Base-by-base conservation (phyloP, 1,140 invertebrate genomes). In the Solenopsis invicta region DNA sequence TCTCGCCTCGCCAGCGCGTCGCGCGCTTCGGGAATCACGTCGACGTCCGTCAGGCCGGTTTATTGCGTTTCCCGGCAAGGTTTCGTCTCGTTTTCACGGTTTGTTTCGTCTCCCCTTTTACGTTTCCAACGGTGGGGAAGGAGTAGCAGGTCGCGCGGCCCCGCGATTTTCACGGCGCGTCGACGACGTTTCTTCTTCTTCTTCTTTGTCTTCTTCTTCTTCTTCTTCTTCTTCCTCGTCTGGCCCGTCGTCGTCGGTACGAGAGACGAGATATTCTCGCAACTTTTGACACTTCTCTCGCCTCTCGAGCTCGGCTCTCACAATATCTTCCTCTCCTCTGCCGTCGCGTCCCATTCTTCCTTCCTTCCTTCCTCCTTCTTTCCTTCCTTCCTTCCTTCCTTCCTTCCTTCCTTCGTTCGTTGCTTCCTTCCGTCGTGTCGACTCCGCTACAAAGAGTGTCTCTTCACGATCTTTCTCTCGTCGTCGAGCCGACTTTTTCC, bases 61-160 rank as follows among this genome's bases (percentile, higher is more conserved):
- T 94, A 93, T 94, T 93, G 93, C 93, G 91, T 94, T 94, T 94
- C 87, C 29, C 89, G 86, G 81, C 91, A 85, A 84, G 91, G 77
- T 91, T 91, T 89, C 91, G 89, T 92, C 93, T 93, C 90, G 91
- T 93, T 94, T 94, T 94, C 93, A 94, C 92, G 94, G 91, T 93
- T 94, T 93, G 94, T 94, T 93, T 94, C 92, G 89, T 88, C 88
- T 91, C 91, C 92, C 90, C 61, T 82, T 92, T 93, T 75, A 88
- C 88, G 24, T 21, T 56, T 87, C 61, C 29, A 8, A 13, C 21
- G 59, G 24, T 9, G 45, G 18, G 29, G 16, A 1, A 41, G 64
- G 37, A 13, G 2, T 5, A 9, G 54, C 18, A 24, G 41, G 41
- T 69, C 69, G 45, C 37, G 24, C 62, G 59, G 50, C 45, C 54